Base-by-base conservation (phyloP, 1,140 invertebrate genomes). In the Bicyclus anynana region DNA sequence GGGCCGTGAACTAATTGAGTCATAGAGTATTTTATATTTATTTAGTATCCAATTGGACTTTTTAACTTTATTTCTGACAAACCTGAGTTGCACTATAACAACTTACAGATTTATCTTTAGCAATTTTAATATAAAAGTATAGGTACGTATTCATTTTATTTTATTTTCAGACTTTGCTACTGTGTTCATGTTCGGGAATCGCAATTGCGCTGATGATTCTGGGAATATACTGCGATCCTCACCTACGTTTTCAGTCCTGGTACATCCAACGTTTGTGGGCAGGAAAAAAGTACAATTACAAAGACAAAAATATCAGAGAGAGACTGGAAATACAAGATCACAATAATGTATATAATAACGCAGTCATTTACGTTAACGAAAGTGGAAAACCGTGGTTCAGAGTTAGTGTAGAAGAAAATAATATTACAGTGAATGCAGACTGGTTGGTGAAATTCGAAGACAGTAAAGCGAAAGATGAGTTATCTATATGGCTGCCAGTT, bases 181-280 rank as follows among this genome's bases (percentile, higher is more conserved):
- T 87, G 2, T 80, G 74, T 65, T 87, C 84, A 0, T 85, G 82
- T 55, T 79, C 81, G 0, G 84, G 84, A 7, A 84, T 87, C 44
- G 81, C 82, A 0, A 81, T 80, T 55, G 80, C 80, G 18, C 60
- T 87, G 7, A 75, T 75, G 10, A 53, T 87, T 18, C 56, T 87
- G 5, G 84, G 84, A 5, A 62, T 77, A 2, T 87, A 85, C 71
- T 87, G 84, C 51, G 84, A 87, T 58, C 84, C 84, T 17, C 74
- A 79, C 4, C 52, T 85, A 9, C 76, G 70, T 20, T 53, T 78
- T 61, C 67, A 79, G 35, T 74, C 79, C 60, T 80, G 74, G 77
- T 80, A 86, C 58, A 51, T 74, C 2, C 70, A 79, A 27, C 66
- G 72, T 0, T 29, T 77, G 27, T 81, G 77, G 81, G 69, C 73